phyloP scores from a whole-genome alignment of 2,888 invertebrate genomes.

The Drosophila nigritarsus region DNA sequence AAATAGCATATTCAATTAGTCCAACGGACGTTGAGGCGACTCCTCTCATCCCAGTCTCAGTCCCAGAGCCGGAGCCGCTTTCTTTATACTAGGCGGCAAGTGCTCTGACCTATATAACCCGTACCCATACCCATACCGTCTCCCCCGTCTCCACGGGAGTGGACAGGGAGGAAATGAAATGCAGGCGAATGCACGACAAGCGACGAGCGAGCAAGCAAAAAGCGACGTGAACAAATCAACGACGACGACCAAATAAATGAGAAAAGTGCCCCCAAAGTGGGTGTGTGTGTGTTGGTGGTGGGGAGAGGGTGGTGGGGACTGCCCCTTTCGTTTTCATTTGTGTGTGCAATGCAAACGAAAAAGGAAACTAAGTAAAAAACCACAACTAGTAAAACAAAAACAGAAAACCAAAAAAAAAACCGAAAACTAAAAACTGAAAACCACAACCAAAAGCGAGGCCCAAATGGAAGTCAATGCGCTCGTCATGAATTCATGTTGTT shows the following conservation, averaged over 20 bases:
- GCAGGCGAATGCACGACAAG: slow-evolving; percentile 61
- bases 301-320: slow-evolving; percentile 6
- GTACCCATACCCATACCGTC: slow-evolving; percentile 20
- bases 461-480: slow-evolving; percentile 73
- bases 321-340: slow-evolving; percentile 77
- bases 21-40: slow-evolving; percentile 45
- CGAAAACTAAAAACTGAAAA: slow-evolving; percentile 26
- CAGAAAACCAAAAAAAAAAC: slow-evolving; percentile 29
- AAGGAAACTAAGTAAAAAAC: slow-evolving; percentile 44
- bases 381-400: slow-evolving; percentile 24
- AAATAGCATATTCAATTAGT: slow-evolving; percentile 78
- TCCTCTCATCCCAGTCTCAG: slow-evolving; percentile 6
- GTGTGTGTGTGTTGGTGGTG: slow-evolving; percentile 1
- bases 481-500: slow-evolving; percentile 70
- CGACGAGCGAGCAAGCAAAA: background rate
- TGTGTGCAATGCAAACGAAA: slow-evolving; percentile 26
- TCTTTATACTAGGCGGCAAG: slow-evolving; percentile 70
- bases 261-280: slow-evolving; percentile 61
- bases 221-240: slow-evolving; percentile 64
- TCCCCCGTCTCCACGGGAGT: background rate
- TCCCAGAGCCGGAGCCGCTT: slow-evolving; percentile 28
- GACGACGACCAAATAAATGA: slow-evolving; percentile 69
- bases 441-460: slow-evolving; percentile 62
- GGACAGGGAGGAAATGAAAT: slow-evolving; percentile 29
- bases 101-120: slow-evolving; percentile 80